Evolutionary conservation across 2,797 vertebrate species (phyloP).

Genomic region (Pangasius larnaudii): DNA sequence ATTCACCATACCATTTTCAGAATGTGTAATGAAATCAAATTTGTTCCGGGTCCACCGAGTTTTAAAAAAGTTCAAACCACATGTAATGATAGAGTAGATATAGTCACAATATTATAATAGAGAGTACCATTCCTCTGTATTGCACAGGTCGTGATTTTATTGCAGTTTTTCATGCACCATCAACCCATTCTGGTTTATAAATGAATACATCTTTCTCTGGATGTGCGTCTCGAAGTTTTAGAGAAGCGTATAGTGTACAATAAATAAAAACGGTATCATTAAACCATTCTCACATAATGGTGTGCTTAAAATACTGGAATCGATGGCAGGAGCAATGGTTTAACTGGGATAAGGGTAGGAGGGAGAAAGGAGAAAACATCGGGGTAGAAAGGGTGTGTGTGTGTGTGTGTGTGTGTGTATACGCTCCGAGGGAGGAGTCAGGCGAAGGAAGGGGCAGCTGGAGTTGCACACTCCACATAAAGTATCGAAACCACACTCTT

Average conservation of each 20-base stretch:
- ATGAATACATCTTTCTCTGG: neutral
- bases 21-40: neutral
- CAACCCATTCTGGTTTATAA: neutral
- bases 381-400: slow-evolving; percentile 64
- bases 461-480: slow-evolving; percentile 78
- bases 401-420: slow-evolving; percentile 18
- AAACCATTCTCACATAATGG: neutral
- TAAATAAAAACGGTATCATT: neutral
- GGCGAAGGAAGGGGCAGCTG: slow-evolving; percentile 77
- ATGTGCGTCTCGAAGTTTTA: neutral
- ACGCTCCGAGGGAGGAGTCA: slow-evolving; percentile 79
- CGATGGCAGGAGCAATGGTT: neutral
- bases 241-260: too few species aligned
- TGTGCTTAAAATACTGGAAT: too few species aligned
- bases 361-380: slow-evolving; percentile 60
- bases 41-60: neutral
- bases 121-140: neutral
- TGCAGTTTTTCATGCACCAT: neutral
- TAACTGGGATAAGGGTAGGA: neutral
- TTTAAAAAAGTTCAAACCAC: neutral
- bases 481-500: slow-evolving; percentile 71
- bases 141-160: neutral
- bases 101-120: neutral
- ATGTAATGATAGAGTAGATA: neutral
- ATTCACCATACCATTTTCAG: neutral